A percentile compares a stretch with the other conserved stretches of the same genome.
These are phyloP conservation scores for Solea senegalensis DNA, from an alignment of 2,113 vertebrate genomes.

Conservation along the genomic window DNA sequence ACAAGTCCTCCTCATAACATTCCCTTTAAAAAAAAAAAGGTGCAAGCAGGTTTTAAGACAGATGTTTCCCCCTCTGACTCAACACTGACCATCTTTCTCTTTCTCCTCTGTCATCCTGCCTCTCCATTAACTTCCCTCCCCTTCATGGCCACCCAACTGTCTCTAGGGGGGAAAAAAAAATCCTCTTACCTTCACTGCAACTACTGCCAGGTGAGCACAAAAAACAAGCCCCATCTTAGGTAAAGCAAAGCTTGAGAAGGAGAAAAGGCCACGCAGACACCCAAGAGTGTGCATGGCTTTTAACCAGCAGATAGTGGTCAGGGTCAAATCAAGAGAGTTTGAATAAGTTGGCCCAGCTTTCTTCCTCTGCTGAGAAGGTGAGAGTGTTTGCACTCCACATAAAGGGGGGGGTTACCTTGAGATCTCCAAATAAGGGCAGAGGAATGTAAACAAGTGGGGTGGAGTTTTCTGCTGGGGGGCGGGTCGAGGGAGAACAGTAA, in stretches of 20 bases:
- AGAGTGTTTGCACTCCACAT: constrained; percentile 71
- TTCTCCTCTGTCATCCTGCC: constrained; percentile 21
- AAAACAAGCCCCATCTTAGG: constrained; percentile 19
- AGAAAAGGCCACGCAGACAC: not conserved
- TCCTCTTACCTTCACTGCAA: constrained; percentile 60
- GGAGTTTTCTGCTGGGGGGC: constrained; percentile 66
- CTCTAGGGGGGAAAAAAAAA: constrained; percentile 24
- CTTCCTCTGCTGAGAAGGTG: constrained; percentile 69
- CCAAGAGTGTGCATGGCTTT: constrained; percentile 42
- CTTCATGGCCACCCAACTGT: constrained; percentile 23
- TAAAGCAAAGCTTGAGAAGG: constrained; percentile 1
- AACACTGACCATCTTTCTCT: constrained; percentile 28
- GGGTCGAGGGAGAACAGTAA: constrained; percentile 79
- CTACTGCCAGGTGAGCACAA: constrained; percentile 46
- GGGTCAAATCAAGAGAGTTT: constrained; percentile 55
- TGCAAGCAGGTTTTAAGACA: constrained; percentile 42
- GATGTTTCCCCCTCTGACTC: constrained; percentile 36
- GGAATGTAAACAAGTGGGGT: constrained; percentile 88
- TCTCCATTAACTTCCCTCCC: constrained; percentile 11
- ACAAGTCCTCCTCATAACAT: constrained; percentile 41
- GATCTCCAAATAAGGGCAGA: constrained; percentile 82
- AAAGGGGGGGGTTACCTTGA: constrained; percentile 62
- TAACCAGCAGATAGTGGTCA: constrained; percentile 27
- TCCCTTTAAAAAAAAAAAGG: constrained; percentile 32
- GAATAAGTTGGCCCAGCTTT: constrained; percentile 59